Conservation (phyloP, 2,888 invertebrate genomes). For the Tholera decimalis region DNA sequence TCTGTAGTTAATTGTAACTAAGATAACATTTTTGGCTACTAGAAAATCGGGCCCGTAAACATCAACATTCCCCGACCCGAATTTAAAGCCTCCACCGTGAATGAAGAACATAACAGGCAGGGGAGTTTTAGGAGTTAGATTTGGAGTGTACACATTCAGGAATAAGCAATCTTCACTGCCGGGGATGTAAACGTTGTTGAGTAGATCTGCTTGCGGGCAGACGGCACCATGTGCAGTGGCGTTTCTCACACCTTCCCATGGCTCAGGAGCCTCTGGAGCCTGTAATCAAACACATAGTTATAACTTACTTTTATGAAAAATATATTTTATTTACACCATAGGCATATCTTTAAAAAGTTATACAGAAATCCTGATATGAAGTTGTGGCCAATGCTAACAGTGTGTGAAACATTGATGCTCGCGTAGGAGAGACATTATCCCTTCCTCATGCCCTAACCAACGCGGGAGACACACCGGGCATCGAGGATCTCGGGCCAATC, state of each 20-base stretch:
- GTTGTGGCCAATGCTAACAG: too few relatives aligned
- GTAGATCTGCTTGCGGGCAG: slow-evolving; percentile 31
- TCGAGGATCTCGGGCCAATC: too few relatives aligned
- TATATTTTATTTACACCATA: not conserved
- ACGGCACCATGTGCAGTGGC: slow-evolving; percentile 27
- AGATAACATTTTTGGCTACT: slow-evolving; percentile 87
- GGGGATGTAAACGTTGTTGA: slow-evolving; percentile 25
- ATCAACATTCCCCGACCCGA: slow-evolving; percentile 81
- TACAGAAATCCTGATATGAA: too few relatives aligned
- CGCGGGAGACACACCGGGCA: too few relatives aligned
- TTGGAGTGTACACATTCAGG: slow-evolving; percentile 46
- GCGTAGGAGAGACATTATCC: too few relatives aligned
- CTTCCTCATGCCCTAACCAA: too few relatives aligned
- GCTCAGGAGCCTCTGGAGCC: slow-evolving; percentile 31
- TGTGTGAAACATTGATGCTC: too few relatives aligned
- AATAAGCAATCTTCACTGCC: slow-evolving; percentile 67
- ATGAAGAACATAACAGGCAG: slow-evolving; percentile 79
- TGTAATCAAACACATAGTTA: slow-evolving; percentile 12
- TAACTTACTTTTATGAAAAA: not conserved
- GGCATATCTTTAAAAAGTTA: not conserved
- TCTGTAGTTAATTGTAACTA: slow-evolving; percentile 91
- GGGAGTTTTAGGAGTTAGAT: slow-evolving; percentile 28
- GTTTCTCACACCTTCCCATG: slow-evolving; percentile 36
- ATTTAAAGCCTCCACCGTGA: slow-evolving; percentile 76
- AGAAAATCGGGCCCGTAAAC: slow-evolving; percentile 90